phyloP scores from a whole-genome alignment of 2,888 invertebrate species.

The Notodonta ziczac region DNA sequence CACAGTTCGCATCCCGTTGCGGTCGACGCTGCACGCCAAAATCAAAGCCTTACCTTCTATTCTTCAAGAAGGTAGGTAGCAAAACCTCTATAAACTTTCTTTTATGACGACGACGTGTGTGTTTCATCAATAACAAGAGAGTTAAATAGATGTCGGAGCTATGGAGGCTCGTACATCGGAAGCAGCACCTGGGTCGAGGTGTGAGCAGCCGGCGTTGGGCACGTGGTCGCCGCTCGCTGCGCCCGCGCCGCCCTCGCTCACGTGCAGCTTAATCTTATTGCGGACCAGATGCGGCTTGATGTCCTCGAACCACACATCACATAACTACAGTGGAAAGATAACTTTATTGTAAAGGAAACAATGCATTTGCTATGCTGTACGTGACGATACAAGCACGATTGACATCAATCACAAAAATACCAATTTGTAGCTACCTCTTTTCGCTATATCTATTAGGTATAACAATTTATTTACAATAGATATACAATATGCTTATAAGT shows the following conservation, averaged over 20 bases:
- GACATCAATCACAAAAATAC: no score
- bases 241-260: constrained; percentile 42
- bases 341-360: constrained; percentile 28
- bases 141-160: constrained; percentile 35
- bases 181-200: constrained; percentile 78
- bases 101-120: neutral
- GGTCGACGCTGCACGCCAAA: constrained; percentile 49
- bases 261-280: constrained; percentile 76
- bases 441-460: no score
- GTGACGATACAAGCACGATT: no score
- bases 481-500: no score
- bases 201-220: constrained; percentile 54
- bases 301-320: constrained; percentile 79
- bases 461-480: no score
- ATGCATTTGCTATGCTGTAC: no score
- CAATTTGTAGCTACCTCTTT: no score
- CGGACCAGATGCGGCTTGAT: constrained; percentile 74
- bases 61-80: neutral
- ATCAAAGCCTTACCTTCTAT: constrained; percentile 1
- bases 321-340: constrained; percentile 54
- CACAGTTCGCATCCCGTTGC: constrained; percentile 63
- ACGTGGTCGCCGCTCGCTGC: constrained; percentile 50
- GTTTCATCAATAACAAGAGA: neutral
- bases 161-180: constrained; percentile 69
- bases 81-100: neutral